Evolutionary conservation across 2,888 invertebrate genomes (phyloP).

Genomic region (Cyrtodaria siliqua): DNA sequence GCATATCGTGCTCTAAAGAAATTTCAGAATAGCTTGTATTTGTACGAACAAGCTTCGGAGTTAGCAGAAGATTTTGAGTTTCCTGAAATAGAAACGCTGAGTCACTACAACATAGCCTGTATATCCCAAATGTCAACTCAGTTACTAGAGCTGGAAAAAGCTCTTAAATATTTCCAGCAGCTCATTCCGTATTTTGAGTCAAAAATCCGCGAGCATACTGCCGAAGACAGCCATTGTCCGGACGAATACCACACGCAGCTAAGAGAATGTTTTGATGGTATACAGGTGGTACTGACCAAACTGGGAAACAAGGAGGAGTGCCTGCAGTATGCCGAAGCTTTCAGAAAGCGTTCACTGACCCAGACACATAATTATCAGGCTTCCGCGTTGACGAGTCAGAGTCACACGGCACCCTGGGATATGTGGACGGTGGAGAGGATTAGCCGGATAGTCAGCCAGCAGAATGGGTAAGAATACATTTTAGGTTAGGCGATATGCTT

Average conservation of each 20-base stretch:
- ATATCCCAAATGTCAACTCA: constrained; percentile 80
- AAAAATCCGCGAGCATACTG: constrained; percentile 75
- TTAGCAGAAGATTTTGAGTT: constrained; percentile 76
- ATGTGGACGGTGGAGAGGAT: constrained; percentile 78
- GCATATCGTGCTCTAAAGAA: constrained; percentile 75
- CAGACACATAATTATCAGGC: constrained; percentile 72
- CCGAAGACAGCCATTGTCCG: constrained; percentile 80
- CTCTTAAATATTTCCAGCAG: constrained; percentile 75
- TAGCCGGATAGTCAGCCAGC: constrained; percentile 75
- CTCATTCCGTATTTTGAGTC: constrained; percentile 73
- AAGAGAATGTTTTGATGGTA: constrained; percentile 80
- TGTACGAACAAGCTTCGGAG: constrained; percentile 75
- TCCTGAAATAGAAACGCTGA: constrained; percentile 73
- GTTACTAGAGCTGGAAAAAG: constrained; percentile 78
- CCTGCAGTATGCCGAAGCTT: constrained; percentile 81
- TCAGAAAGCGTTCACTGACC: constrained; percentile 70
- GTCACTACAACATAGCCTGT: constrained; percentile 81
- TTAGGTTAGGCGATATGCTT: background rate
- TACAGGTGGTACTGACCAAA: constrained; percentile 78
- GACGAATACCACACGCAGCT: constrained; percentile 76
- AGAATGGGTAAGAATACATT: constrained; percentile 67
- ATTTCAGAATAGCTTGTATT: constrained; percentile 78
- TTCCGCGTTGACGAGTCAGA: constrained; percentile 55
- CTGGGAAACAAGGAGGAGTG: constrained; percentile 79
- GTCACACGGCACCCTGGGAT: constrained; percentile 64